A percentile compares a stretch with the other conserved stretches of the same genome.
These are phyloP conservation scores for Puntigrus tetrazona DNA, from an alignment of 2,113 vertebrate species.

Conservation along the genomic window DNA sequence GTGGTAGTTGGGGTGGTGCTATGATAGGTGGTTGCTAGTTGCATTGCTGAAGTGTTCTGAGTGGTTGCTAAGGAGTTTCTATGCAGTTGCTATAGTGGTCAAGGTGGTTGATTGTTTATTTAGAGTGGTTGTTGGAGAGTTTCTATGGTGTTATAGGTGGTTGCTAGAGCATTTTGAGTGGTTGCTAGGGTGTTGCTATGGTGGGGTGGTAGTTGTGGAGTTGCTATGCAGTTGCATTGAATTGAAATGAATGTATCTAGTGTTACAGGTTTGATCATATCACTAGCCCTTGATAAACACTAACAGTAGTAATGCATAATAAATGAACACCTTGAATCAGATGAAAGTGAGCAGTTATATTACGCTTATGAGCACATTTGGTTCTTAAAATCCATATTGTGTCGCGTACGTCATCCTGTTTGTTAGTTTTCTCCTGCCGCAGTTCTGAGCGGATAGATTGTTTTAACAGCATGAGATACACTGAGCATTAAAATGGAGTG, in stretches of 20 bases:
- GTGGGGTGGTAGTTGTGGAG: not conserved
- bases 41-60: not conserved
- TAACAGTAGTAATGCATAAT: not conserved
- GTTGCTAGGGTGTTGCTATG: not conserved
- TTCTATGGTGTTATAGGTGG: not conserved
- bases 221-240: not conserved
- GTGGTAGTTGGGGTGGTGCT: too few relatives aligned
- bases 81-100: not conserved
- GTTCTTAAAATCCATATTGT: not conserved
- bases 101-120: not conserved
- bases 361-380: not conserved
- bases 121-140: not conserved
- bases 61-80: not conserved
- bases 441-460: not conserved
- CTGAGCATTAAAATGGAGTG: not conserved
- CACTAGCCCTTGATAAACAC: not conserved
- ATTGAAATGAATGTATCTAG: not conserved
- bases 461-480: not conserved
- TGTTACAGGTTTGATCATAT: not conserved
- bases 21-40: too few relatives aligned
- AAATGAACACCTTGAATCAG: not conserved
- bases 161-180: not conserved
- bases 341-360: not conserved
- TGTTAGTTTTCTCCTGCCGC: not conserved
- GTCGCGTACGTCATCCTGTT: too few relatives aligned